A percentile compares a stretch with the other conserved stretches of the same genome.
phyloP scores from a whole-genome alignment of 1,140 invertebrate species.

The Spodoptera frugiperda region DNA sequence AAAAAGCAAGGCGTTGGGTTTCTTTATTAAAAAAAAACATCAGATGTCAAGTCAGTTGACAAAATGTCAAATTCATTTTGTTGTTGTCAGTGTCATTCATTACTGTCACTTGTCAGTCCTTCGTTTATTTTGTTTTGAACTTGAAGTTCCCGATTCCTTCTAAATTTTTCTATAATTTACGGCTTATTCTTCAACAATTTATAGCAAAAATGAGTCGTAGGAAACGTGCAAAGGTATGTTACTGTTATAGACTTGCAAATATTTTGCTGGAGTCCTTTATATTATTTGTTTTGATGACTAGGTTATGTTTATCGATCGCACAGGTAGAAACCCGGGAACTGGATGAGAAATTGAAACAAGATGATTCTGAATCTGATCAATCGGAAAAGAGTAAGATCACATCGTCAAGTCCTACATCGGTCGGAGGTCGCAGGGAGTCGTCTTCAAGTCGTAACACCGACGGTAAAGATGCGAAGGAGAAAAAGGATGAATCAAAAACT shows the following conservation, averaged over 20 bases:
- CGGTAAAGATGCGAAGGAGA: slow-evolving; percentile 65
- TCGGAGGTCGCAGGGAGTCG: slow-evolving; percentile 84
- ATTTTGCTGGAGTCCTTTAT: slow-evolving; percentile 53
- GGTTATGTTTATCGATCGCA: slow-evolving; percentile 76
- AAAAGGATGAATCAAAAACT: slow-evolving; percentile 86
- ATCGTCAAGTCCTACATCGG: slow-evolving; percentile 75
- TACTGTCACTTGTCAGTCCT: neutral
- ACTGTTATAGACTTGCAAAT: neutral
- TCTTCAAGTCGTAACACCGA: slow-evolving; percentile 68
- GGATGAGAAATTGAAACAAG: slow-evolving; percentile 90
- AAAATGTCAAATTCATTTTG: too few relatives aligned
- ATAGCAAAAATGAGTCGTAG: slow-evolving; percentile 88
- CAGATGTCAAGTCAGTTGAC: too few relatives aligned
- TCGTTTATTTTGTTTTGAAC: slow-evolving; percentile 4
- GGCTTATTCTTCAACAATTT: neutral
- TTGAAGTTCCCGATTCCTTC: neutral
- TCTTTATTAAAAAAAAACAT: too few relatives aligned
- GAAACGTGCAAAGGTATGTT: slow-evolving; percentile 88
- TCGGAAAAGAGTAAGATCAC: slow-evolving; percentile 88
- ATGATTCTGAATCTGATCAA: slow-evolving; percentile 88
- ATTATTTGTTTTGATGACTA: slow-evolving; percentile 51
- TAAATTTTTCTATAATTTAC: neutral
- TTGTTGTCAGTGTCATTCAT: neutral
- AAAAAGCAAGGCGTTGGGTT: too few relatives aligned
- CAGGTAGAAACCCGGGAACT: slow-evolving; percentile 90